Conservation (phyloP, 2,797 vertebrate genomes). For the Esox lucius region DNA sequence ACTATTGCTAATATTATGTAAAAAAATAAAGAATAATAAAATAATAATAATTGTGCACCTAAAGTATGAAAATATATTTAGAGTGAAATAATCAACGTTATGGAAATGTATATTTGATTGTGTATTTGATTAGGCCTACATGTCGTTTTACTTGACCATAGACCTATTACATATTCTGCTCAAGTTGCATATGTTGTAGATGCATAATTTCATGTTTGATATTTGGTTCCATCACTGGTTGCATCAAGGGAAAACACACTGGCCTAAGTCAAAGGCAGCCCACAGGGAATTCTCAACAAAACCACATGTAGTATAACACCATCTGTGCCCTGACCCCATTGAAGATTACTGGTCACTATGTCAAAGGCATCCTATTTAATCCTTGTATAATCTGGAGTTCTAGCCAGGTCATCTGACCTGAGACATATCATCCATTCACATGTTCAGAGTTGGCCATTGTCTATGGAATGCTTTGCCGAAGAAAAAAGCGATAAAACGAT, state of each 20-base stretch:
- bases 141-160: neutral
- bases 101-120: neutral
- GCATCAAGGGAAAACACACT: neutral
- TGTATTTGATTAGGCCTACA: neutral
- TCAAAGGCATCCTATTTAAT: slow-evolving; percentile 57
- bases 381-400: slow-evolving; percentile 67
- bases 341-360: slow-evolving; percentile 67
- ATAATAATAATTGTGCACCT: neutral
- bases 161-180: neutral
- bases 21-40: too few species aligned
- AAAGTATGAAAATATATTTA: neutral
- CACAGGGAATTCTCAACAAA: neutral
- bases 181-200: neutral
- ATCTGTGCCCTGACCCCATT: slow-evolving; percentile 57
- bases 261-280: neutral
- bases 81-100: neutral
- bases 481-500: neutral
- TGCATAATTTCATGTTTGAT: neutral
- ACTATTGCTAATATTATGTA: neutral
- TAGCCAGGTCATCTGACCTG: slow-evolving; percentile 41
- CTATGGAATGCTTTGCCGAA: slow-evolving; percentile 2
- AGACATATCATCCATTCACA: slow-evolving; percentile 7
- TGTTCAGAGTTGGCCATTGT: slow-evolving; percentile 6
- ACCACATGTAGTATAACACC: slow-evolving; percentile 25
- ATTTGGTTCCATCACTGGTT: neutral